These are phyloP conservation scores for Stomatorhinus walkeri DNA, from an alignment of 2,797 vertebrate genomes.

Conservation along the genomic window DNA sequence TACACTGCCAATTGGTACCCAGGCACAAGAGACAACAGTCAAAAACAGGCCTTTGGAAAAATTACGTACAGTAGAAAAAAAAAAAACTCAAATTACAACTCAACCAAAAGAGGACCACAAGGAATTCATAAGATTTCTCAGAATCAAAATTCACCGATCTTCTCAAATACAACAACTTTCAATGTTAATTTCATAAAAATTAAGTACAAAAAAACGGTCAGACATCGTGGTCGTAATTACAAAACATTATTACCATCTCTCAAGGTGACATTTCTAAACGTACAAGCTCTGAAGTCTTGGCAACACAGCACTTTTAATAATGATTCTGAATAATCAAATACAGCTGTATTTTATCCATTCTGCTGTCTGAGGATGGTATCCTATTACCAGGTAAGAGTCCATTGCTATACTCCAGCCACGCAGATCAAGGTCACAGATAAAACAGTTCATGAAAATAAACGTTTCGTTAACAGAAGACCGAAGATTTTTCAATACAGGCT, in stretches of 20 bases:
- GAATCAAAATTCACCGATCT: not conserved
- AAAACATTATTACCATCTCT: not conserved
- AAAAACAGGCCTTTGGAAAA: not conserved
- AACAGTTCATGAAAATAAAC: not conserved
- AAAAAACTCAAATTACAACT: not conserved
- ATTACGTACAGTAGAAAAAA: not conserved
- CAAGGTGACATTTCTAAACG: not conserved
- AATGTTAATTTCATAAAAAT: conserved; percentile 26
- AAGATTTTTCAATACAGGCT: not conserved
- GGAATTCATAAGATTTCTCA: conserved; percentile 2
- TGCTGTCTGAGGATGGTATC: not conserved
- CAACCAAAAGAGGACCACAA: not conserved
- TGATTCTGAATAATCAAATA: conserved; percentile 12
- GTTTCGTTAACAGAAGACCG: not conserved
- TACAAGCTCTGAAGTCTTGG: conserved; percentile 22
- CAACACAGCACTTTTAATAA: conserved; percentile 11
- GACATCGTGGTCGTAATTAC: not conserved
- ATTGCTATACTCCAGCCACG: not conserved
- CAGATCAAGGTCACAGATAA: not conserved
- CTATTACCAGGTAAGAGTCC: not conserved
- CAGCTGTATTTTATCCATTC: not conserved
- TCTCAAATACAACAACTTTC: not conserved
- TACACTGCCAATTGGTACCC: not conserved
- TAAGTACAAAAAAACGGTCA: not conserved
- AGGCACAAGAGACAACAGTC: not conserved